Percentiles rank a stretch among this genome's conserved stretches.
These are phyloP conservation scores for Phyllotreta striolata DNA, from an alignment of 2,888 invertebrate species.

Conservation along the genomic window DNA sequence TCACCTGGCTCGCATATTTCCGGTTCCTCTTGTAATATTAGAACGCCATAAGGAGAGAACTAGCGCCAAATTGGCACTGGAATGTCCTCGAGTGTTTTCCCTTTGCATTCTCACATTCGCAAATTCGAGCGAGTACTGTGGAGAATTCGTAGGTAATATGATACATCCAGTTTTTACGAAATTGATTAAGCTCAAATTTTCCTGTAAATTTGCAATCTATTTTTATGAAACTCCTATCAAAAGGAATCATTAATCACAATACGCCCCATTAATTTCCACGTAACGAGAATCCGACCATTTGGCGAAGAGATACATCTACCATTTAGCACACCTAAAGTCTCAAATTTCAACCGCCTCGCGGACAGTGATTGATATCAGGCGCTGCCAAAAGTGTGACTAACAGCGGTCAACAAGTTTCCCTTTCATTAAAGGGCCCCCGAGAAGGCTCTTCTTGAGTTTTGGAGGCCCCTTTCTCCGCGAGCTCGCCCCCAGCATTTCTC, in stretches of 20 bases:
- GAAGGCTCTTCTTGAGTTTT: constrained; percentile 12
- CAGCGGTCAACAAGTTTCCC: constrained; percentile 29
- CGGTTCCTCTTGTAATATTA: constrained; percentile 19
- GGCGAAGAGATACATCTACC: constrained; percentile 15
- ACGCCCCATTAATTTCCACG: too few relatives aligned
- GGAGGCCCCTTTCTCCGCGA: constrained; percentile 11
- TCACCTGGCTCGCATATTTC: constrained; percentile 20
- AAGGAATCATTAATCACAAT: too few relatives aligned
- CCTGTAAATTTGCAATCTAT: too few relatives aligned
- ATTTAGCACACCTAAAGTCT: constrained; percentile 20
- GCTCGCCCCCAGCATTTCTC: constrained; percentile 28
- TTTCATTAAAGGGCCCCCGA: constrained; percentile 13
- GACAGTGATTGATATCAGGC: constrained; percentile 24
- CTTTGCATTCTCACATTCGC: constrained; percentile 18
- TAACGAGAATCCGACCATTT: not conserved
- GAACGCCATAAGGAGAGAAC: constrained; percentile 13
- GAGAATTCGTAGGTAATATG: not conserved
- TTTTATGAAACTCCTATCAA: too few relatives aligned
- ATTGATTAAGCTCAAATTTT: too few relatives aligned
- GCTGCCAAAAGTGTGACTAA: constrained; percentile 24
- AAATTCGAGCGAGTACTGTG: not conserved
- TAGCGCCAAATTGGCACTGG: constrained; percentile 22
- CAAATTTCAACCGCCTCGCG: constrained; percentile 15
- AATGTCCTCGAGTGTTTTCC: constrained; percentile 14
- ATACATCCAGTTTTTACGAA: too few relatives aligned